Percentiles rank a stretch among this genome's conserved stretches.
These are phyloP conservation scores for Dryobotodes eremita DNA, from an alignment of 2,888 invertebrate genomes.

Conservation along the genomic window DNA sequence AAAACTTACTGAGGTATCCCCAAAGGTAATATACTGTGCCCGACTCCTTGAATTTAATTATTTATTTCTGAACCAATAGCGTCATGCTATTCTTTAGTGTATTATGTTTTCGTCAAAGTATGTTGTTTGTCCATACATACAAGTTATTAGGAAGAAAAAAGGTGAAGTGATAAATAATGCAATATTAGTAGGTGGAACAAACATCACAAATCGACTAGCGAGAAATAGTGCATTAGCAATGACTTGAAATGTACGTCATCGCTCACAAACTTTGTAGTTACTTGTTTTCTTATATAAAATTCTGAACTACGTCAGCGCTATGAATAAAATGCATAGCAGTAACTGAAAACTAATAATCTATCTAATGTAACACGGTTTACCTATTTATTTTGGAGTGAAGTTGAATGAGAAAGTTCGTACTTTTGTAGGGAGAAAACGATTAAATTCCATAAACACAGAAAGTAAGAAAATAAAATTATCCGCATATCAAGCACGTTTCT, in stretches of 20 bases:
- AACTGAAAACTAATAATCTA: neutral
- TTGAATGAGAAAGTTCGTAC: neutral
- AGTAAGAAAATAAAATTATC: neutral
- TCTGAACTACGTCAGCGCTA: constrained; percentile 2
- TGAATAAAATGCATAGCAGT: neutral
- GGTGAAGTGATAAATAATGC: neutral
- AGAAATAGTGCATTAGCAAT: constrained; percentile 3
- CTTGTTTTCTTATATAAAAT: neutral
- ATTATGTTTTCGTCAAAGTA: neutral
- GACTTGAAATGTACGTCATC: constrained; percentile 5
- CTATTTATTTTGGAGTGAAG: neutral
- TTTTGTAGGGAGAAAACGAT: neutral
- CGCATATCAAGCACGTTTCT: neutral
- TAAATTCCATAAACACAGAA: too few species aligned
- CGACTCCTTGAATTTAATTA: neutral
- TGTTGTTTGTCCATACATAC: neutral
- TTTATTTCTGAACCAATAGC: neutral
- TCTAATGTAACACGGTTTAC: neutral
- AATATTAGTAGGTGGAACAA: neutral
- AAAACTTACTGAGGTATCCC: neutral
- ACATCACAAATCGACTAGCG: neutral
- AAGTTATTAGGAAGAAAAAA: neutral
- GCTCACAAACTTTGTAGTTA: constrained; percentile 2
- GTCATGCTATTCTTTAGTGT: neutral
- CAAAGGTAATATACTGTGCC: constrained; percentile 13